A percentile compares a stretch with the other conserved stretches of the same genome.
Conservation (phyloP, 2,797 vertebrate genomes). For the Spea hammondii region DNA sequence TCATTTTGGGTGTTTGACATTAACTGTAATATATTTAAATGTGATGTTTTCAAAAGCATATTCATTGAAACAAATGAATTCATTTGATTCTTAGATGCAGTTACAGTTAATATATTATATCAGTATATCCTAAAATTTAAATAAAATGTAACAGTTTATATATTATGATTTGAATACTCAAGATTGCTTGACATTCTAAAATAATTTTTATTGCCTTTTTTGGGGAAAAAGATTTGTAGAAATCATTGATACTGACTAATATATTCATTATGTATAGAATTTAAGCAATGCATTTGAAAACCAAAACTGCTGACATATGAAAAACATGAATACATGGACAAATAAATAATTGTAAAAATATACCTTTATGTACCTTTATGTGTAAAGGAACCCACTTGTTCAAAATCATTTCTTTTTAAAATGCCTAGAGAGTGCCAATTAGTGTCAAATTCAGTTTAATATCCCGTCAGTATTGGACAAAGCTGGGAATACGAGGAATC, state of each 20-base stretch:
- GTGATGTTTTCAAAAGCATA: too few species aligned
- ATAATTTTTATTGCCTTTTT: not conserved
- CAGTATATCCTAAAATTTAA: too few species aligned
- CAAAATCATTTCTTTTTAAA: not conserved
- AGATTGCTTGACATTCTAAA: not conserved
- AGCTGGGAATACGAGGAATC: not conserved
- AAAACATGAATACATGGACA: not conserved
- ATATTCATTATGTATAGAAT: not conserved
- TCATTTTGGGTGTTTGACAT: not conserved
- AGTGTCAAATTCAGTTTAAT: conserved; percentile 4
- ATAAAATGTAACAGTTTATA: not conserved
- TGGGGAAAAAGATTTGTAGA: not conserved
- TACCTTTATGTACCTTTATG: not conserved
- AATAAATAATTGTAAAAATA: not conserved
- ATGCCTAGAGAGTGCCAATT: conserved; percentile 5
- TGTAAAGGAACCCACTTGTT: not conserved
- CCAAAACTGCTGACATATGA: not conserved
- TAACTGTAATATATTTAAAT: too few species aligned
- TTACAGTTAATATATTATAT: too few species aligned
- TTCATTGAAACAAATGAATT: too few species aligned
- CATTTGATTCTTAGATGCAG: too few species aligned
- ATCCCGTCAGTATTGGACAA: not conserved
- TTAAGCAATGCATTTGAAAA: not conserved
- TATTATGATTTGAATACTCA: not conserved
- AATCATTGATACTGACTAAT: not conserved